Percentiles rank a stretch among this genome's conserved stretches.
Evolutionary conservation across 2,797 vertebrate species (phyloP).

Genomic region (Iguana delicatissima): DNA sequence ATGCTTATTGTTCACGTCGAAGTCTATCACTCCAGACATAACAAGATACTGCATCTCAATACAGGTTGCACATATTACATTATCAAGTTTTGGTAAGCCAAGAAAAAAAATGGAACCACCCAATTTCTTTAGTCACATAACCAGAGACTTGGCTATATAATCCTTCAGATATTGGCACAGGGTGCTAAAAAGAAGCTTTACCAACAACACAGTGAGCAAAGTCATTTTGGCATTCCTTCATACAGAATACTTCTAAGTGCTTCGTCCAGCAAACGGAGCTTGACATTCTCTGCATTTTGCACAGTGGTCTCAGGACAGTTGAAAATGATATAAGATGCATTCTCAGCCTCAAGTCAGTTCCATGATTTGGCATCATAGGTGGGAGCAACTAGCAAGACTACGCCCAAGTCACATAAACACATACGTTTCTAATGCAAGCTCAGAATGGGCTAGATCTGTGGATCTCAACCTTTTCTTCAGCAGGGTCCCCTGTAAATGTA

Average conservation of each 20-base stretch:
- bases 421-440: background rate
- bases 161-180: background rate
- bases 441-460: background rate
- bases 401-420: background rate
- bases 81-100: background rate
- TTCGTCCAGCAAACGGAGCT: background rate
- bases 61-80: background rate
- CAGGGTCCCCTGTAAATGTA: too few relatives aligned
- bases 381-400: background rate
- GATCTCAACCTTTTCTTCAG: too few relatives aligned
- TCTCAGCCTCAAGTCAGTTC: background rate
- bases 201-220: background rate
- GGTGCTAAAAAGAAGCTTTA: background rate
- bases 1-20: background rate
- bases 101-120: background rate
- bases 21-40: background rate
- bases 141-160: too few relatives aligned
- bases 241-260: background rate
- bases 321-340: background rate
- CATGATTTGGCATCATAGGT: background rate
- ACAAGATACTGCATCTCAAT: background rate
- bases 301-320: background rate
- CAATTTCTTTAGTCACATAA: background rate
- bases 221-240: background rate
- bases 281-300: background rate